These are phyloP conservation scores for Ctenochaetus hawaiiensis DNA, from an alignment of 2,797 vertebrate species.

Conservation along the genomic window DNA sequence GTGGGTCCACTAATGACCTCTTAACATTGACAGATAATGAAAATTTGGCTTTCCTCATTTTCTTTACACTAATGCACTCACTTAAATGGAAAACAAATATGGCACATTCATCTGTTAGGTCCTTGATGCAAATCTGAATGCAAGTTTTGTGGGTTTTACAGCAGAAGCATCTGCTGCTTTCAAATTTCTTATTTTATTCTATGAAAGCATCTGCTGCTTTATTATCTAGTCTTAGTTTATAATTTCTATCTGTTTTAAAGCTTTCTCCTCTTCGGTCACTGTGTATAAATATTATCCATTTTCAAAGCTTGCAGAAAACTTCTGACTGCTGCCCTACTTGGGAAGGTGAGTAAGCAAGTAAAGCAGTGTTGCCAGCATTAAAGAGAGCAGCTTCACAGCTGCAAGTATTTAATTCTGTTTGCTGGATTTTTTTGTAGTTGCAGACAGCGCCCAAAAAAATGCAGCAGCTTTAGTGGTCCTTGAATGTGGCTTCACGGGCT, in stretches of 20 bases:
- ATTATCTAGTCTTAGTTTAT: not conserved
- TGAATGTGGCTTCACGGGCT: constrained; percentile 48
- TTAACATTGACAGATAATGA: not conserved
- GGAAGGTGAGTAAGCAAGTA: constrained; percentile 20
- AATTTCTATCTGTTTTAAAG: constrained; percentile 14
- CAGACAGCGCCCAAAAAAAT: constrained; percentile 20
- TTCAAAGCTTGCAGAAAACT: constrained; percentile 42
- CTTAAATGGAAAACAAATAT: constrained; percentile 3
- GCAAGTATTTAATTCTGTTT: constrained; percentile 17
- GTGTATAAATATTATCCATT: constrained; percentile 31
- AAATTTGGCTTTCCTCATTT: not conserved
- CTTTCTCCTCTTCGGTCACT: constrained; percentile 24
- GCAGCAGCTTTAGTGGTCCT: constrained; percentile 39
- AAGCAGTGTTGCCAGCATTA: constrained; percentile 24
- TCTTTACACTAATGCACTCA: constrained; percentile 1
- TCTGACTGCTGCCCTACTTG: constrained; percentile 12
- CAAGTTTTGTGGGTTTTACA: not conserved
- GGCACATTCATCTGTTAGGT: constrained; percentile 34
- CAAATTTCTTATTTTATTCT: not conserved
- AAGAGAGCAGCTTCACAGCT: constrained; percentile 37
- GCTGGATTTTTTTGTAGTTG: constrained; percentile 8
- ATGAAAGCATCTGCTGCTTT: not conserved
- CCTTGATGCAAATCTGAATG: constrained; percentile 14
- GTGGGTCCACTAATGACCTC: not conserved
- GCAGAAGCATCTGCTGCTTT: not conserved